Evolutionary conservation across 53 echinoderm and acorn worm genomes (phyloP), one percentile per base, ranked within the genome.

Genomic region (Patiria pectinifera): DNA sequence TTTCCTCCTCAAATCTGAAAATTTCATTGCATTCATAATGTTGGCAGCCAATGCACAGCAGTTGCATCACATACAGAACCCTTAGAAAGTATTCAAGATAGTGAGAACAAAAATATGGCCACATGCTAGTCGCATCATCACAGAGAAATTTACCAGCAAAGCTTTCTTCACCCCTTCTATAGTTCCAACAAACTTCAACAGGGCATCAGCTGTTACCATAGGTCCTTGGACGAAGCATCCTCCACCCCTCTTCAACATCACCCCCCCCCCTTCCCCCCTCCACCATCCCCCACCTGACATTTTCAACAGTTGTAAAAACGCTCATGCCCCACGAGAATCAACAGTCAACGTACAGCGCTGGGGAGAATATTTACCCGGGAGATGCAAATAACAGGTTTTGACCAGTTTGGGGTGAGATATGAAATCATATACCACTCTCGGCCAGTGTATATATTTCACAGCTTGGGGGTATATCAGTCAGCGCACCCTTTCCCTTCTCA

Each of bases 201-300:
- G 58, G 15, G 45, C 47, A 80, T 90, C 90, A 90, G 90, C 90
- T 90, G 90, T 81, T 81, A 45, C 80, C 44, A 2, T 61, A 87
- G 59, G 58, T 58, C 82, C 59, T 59, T 58, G n/a, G 59, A 49
- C 58, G 6, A 66, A 11, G 15, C 12, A 11, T 66, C 66, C 3
- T 66, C 15, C 15, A 66, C 66, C 66, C 66, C 66, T 66, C 66
- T 7, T 11, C 66, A 18, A 16, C 22, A n/a, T 46, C 79, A 45
- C 82, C 22, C n/a, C 59, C 59, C 59, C 58, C 82, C 49, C 58
- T 4, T 23, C 59, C 23, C 49, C 49, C 82, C 2, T 45, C 80
- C 82, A 19, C 1, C 45, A 87, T 12, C 87, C 90, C 25, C 44
- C 80, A 90, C 88, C 88, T 88, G 87, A 76, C 87, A 87, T 87